Evolutionary conservation across 2,797 vertebrate genomes (phyloP), one percentile per base, ranked within the genome.

Genomic region (Apogon hyalosoma): DNA sequence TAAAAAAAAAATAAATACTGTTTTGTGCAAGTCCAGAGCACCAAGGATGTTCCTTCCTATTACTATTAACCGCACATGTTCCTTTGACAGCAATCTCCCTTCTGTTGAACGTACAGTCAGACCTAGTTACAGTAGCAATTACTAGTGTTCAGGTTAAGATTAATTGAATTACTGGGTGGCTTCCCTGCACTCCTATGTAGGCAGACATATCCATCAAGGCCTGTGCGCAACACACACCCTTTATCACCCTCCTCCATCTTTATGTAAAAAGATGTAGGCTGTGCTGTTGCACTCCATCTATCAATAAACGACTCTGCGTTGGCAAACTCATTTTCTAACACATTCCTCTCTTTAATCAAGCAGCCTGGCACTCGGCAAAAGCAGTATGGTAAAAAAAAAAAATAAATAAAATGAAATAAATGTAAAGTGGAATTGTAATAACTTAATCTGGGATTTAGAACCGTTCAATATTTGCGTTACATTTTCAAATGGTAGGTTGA

Each of bases 141-240:
- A 92, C 88, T 80, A 80, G 84, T 70, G 84, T 87, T 89, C 89
- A 88, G 89, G 90, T 91, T 89, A 77, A 87, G 86, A 93, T 93
- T 88, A 92, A 94, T 92, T 89, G 88, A 92, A 92, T 92, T 92
- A 92, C 78, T 65, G 83, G 86, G 85, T 86, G 84, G 82, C 84
- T 90, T 87, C 86, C 80, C 68, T 69, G 78, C 86, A 58, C 81
- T 87, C 72, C 71, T 56, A 39, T 67, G 79, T 70, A 86, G 84
- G 80, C 76, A 86, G 84, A 79, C 75, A 24, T 86, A 92, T 93
- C 87, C 88, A 92, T 93, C 91, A 92, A 19, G 1, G 70, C 69
- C 70, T 38, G 54, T 16, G 58, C 0, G 51, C 76, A 56, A 42
- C 73, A 60, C 51, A 3, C 36, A 69, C 76, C 84, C 87, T 82